Base-by-base conservation (phyloP, 2,797 vertebrate genomes). In the Ciconia nigra region DNA sequence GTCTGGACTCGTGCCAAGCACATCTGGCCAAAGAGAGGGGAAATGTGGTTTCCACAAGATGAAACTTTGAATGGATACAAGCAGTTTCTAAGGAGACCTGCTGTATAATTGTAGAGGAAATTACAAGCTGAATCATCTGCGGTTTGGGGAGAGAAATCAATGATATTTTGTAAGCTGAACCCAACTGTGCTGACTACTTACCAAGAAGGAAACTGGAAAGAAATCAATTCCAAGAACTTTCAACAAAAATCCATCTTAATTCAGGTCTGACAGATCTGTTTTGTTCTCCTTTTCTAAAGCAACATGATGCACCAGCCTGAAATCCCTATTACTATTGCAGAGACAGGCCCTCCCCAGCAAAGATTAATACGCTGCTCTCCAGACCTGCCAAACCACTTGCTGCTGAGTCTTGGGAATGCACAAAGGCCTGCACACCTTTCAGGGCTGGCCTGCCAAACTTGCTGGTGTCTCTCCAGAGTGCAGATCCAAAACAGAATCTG, bases 41-140 rank as follows among this genome's bases (percentile, higher is more conserved):
- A 94, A 97, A 92, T 86, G 72, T 74, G 90, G 94, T 91, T 96
- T 96, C 72, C 82, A 93, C 92, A 94, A 93, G 93, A 97, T 8
- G 11, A 92, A 85, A 83, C 62, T 95, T 91, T 94, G 92, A 97
- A 87, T 92, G 80, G 80, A 57, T 93, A 92, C 91, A 96, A 90
- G 91, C 91, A 96, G 93, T 91, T 96, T 96, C 95, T 97, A 97
- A 97, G 96, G 95, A 93, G 80, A 97, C 51, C 42, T 95, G 78
- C 78, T 87, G 77, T 96, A 83, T 96, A 97, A 97, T 96, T 95
- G 94, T 81, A 91, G 61, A 95, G 90, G 84, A 97, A 97, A 97
- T 97, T 93, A 96, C 92, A 96, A 96, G 94, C 88, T 97, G 95
- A 95, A 96, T 95, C 95, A 94, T 92, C 93, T 78, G 93, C 76